Evolutionary conservation across 1,140 invertebrate species (phyloP).

Genomic region (Campodea augens): DNA sequence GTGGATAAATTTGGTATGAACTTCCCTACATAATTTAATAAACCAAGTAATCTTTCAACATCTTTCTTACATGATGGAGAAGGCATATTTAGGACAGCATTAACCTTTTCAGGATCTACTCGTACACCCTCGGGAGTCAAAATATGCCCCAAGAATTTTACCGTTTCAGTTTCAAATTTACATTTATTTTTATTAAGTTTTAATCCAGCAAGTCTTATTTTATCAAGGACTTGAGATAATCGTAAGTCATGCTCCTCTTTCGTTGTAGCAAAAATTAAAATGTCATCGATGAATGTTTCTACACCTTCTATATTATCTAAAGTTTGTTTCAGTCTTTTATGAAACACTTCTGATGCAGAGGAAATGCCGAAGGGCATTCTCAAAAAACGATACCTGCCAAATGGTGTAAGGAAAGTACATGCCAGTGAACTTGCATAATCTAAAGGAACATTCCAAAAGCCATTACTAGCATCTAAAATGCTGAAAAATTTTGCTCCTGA

Average conservation of each 20-base stretch:
- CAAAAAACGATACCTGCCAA: background rate
- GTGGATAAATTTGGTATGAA: conserved; percentile 15
- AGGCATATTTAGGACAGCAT: conserved; percentile 17
- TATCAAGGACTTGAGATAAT: conserved; percentile 18
- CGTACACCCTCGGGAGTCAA: conserved; percentile 21
- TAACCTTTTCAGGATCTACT: conserved; percentile 20
- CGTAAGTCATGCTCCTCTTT: conserved; percentile 15
- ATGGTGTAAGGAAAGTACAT: background rate
- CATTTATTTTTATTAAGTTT: conserved; percentile 24
- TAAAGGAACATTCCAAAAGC: conserved; percentile 16
- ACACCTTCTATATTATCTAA: conserved; percentile 19
- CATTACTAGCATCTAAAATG: conserved; percentile 14
- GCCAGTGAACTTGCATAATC: conserved; percentile 7
- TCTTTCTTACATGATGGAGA: conserved; percentile 12
- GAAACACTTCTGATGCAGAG: conserved; percentile 20
- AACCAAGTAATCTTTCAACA: conserved; percentile 18
- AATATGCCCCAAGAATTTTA: conserved; percentile 24
- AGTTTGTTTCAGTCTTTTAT: conserved; percentile 15
- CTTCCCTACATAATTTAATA: conserved; percentile 22
- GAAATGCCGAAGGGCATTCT: conserved; percentile 21
- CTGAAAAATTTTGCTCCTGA: conserved; percentile 12
- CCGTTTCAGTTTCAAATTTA: conserved; percentile 15
- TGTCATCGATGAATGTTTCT: conserved; percentile 21
- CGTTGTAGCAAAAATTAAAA: conserved; percentile 17
- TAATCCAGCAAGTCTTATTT: conserved; percentile 19